Percentiles rank a stretch among this genome's conserved stretches.
These are phyloP conservation scores for Trachops cirrhosus DNA, from an alignment of 2,797 vertebrate genomes.

Conservation along the genomic window DNA sequence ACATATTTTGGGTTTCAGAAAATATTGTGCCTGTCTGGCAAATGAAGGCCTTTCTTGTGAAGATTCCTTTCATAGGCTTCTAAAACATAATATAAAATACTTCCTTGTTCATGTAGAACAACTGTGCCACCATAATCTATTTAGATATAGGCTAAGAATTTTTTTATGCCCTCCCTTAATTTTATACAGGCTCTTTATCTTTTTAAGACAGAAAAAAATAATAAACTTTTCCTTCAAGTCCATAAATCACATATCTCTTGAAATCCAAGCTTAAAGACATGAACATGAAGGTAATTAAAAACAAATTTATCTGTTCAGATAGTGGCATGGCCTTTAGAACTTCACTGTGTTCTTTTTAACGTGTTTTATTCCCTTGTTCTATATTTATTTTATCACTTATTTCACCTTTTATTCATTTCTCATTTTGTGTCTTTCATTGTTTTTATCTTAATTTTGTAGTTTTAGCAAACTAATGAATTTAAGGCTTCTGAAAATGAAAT, in stretches of 20 bases:
- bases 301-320: slow-evolving; percentile 23
- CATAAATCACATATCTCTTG: slow-evolving; percentile 18
- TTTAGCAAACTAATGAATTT: slow-evolving; percentile 12
- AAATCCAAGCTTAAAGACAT: slow-evolving; percentile 23
- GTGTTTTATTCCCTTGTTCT: not conserved
- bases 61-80: not conserved
- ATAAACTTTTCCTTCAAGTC: not conserved
- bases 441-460: not conserved
- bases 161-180: not conserved
- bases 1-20: not conserved
- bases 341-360: slow-evolving; percentile 8
- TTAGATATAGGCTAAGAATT: not conserved
- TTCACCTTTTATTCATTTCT: slow-evolving; percentile 24
- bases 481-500: not conserved
- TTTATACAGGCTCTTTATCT: not conserved
- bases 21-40: not conserved
- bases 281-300: slow-evolving; percentile 41
- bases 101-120: not conserved
- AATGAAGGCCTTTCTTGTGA: not conserved
- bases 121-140: not conserved
- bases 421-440: not conserved
- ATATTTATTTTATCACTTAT: not conserved
- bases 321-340: not conserved
- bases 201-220: slow-evolving; percentile 21
- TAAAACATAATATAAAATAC: not conserved